Base-by-base conservation (phyloP, 92 coral and sea anemone genomes). In the Epizoanthus illoricatus region DNA sequence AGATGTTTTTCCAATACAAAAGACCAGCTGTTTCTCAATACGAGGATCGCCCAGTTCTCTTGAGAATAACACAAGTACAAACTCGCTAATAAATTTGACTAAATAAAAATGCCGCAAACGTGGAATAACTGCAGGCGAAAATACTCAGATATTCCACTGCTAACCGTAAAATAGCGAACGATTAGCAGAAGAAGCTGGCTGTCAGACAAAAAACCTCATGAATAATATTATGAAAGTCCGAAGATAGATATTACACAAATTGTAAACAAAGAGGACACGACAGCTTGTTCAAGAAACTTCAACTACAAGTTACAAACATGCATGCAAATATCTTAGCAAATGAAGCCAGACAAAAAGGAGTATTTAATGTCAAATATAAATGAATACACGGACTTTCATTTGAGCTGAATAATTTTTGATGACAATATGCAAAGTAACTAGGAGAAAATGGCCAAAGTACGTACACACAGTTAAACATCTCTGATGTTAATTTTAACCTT, bases 1-100 rank as follows among this genome's bases (percentile, higher is more conserved):
- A 78, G 82, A 78, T 78, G 82, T 78, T 78, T 78, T 52, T 42
- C 52, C 4, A 65, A 19, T 19, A 78, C 82, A 78, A 78, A 62
- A 70, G 69, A 4, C 20, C 82, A 78, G 82, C 82, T 78, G 82
- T 45, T 59, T 61, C 4, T 49, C 82, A 78, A 12, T 42, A 65
- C 7, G 1, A 13, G 24, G 3, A 69, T 40, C 57, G 82, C 72
- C 40, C 40, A 24, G 70, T 78, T 78, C 82, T 78, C 82, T 63
- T 42, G 82, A 58, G 82, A 78, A 78, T 71, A 41, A 78, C 3
- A 16, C 40, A 6, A 33, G 28, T 23, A 24, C 59, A 42, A 23
- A 69, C 47, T 74, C 21, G 59, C 66, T 20, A 57, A 49, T 49
- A 49, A 49, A 49, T 49, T 49, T 10, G 40, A 43, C 41, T 70